Percentiles rank a stretch among this genome's conserved stretches.
Conservation (phyloP, 2,113 vertebrate species). For the Lamprologus ornatipinnis region DNA sequence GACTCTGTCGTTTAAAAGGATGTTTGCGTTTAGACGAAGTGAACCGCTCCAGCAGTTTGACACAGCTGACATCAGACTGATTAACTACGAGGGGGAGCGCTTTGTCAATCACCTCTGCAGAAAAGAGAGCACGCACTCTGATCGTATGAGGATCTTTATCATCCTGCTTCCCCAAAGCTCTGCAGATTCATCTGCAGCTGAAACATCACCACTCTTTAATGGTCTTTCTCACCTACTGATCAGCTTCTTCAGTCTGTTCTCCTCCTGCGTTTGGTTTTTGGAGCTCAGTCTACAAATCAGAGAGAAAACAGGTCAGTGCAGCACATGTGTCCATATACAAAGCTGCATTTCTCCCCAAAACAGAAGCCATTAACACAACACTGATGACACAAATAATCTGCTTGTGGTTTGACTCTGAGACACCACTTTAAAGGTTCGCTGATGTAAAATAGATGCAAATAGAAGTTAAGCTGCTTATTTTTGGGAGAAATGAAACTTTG, state of each 20-base stretch:
- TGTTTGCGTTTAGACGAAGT: background rate
- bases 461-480: background rate
- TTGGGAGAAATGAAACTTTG: background rate
- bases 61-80: background rate
- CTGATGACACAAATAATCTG: background rate
- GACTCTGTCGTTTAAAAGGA: background rate
- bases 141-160: background rate
- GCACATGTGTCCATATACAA: background rate
- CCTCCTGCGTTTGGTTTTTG: slow-evolving; percentile 13
- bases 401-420: background rate
- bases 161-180: background rate
- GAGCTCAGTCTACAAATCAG: slow-evolving; percentile 4
- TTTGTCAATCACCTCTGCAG: background rate
- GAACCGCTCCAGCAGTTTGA: background rate
- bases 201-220: background rate
- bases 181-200: background rate
- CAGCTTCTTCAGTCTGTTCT: slow-evolving; percentile 8
- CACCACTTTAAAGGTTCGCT: background rate
- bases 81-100: background rate
- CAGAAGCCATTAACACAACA: background rate
- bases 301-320: background rate
- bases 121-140: background rate
- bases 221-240: slow-evolving; percentile 37
- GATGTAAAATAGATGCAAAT: background rate
- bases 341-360: background rate